phyloP scores from a whole-genome alignment of 2,797 vertebrate genomes.

The Champsocephalus gunnari region DNA sequence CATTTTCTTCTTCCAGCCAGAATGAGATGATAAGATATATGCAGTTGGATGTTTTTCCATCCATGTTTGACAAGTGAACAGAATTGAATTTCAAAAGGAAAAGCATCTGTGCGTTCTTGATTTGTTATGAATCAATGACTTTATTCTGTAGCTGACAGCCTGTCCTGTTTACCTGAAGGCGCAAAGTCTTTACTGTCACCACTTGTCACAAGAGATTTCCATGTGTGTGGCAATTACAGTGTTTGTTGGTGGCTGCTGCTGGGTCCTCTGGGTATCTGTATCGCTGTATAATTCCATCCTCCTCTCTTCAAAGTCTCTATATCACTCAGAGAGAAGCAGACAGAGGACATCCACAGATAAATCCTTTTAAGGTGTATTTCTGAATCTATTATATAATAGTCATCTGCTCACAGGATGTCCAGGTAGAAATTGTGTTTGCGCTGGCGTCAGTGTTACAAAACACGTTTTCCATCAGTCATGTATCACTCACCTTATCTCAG shows the following conservation, averaged over 20 bases:
- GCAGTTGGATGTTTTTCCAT: neutral
- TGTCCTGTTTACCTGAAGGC: constrained; percentile 51
- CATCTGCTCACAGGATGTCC: constrained; percentile 49
- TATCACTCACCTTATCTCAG: constrained; percentile 44
- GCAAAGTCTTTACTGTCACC: constrained; percentile 52
- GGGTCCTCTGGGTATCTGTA: constrained; percentile 63
- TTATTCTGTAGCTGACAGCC: constrained; percentile 43
- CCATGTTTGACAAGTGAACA: constrained; percentile 15
- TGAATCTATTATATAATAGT: constrained; percentile 63
- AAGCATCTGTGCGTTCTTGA: constrained; percentile 26
- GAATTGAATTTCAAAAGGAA: constrained; percentile 8
- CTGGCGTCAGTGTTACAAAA: constrained; percentile 20
- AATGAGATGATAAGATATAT: constrained; percentile 1
- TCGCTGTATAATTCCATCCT: constrained; percentile 62
- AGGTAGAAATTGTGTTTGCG: constrained; percentile 42
- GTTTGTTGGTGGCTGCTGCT: constrained; percentile 61
- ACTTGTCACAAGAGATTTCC: constrained; percentile 59
- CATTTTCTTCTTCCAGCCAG: neutral
- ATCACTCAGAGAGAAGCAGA: constrained; percentile 54
- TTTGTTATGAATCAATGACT: constrained; percentile 57
- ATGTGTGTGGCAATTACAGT: constrained; percentile 62
- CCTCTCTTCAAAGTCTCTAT: constrained; percentile 54
- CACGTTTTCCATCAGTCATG: constrained; percentile 20
- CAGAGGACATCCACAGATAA: constrained; percentile 53
- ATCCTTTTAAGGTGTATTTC: constrained; percentile 68